Evolutionary conservation across 1,140 invertebrate species (phyloP), one percentile per base, ranked within the genome.

Genomic region (Agraylea sexmaculata): DNA sequence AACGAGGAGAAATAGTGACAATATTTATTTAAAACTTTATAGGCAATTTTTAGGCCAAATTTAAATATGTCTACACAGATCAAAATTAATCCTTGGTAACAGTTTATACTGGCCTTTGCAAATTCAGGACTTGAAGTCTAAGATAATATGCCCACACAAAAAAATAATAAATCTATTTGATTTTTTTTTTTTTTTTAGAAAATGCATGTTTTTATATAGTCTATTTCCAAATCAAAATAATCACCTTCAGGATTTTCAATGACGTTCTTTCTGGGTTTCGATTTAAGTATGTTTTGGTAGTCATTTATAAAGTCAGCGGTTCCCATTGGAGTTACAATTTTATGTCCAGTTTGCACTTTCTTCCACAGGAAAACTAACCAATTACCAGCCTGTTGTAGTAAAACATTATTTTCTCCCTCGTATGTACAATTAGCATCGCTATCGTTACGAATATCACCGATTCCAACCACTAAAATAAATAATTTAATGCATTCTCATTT

Each of bases 361-460:
- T 54, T 45, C 61, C 72, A 77, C 23, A 77, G 53, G 11, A 58
- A 54, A 2, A 86, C 51, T 10, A 85, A 62, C 75, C 77, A 83
- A 60, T 89, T 89, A 51, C 79, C 83, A 2, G 80, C 77, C 62
- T 91, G 87, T 53, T 89, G 86, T 18, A 87, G 67, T 1, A 91
- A 59, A 0, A 90, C 80, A 58, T 87, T 87, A 63, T 90, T 90
- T 53, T 90, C 87, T 16, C 87, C 87, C 62, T 91, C 87, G 55
- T 87, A 90, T 0, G 87, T 90, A 53, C 79, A 82, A 47, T 83
- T 86, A 8, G 85, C 83, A 63, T 91, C 87, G 58, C 87, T 82
- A 54, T 88, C 83, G 49, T 82, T 74, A 12, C 83, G 68, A 3
- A 88, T 53, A 28, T 77, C 73, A 21, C 83, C 83, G 15, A 89